A percentile compares a stretch with the other conserved stretches of the same genome.
These are phyloP conservation scores for Aphelinus atriplicis DNA, from an alignment of 1,140 invertebrate genomes.

Conservation along the genomic window DNA sequence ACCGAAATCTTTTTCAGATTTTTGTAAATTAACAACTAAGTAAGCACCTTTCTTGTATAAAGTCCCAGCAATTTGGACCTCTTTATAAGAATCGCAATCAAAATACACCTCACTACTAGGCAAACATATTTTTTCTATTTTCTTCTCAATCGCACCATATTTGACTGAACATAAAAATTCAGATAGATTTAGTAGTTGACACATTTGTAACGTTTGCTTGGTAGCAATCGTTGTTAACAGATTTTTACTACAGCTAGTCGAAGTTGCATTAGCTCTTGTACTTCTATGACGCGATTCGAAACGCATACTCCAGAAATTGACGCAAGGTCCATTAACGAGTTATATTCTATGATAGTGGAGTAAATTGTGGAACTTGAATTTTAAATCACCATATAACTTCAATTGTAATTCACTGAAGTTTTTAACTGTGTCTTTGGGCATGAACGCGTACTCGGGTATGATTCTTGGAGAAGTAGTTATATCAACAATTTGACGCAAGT, in stretches of 20 bases:
- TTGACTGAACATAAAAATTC: background rate
- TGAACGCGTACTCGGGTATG: background rate
- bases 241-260: conserved; percentile 1
- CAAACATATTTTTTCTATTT: background rate
- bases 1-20: too few species aligned
- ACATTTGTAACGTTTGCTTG: background rate
- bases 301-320: background rate
- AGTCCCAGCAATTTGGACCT: background rate
- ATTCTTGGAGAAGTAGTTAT: background rate
- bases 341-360: background rate
- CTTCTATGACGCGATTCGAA: background rate
- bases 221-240: conserved; percentile 3
- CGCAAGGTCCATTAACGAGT: background rate
- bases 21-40: background rate
- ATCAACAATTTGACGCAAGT: background rate
- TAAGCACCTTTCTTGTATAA: background rate
- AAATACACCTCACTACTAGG: background rate
- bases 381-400: background rate
- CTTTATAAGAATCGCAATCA: background rate
- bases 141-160: background rate
- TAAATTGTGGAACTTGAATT: conserved; percentile 7
- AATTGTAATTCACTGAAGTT: background rate
- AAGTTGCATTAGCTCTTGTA: background rate
- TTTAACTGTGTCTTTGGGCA: background rate
- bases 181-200: background rate